phyloP scores from a whole-genome alignment of 2,797 vertebrate species.

The Pangasius larnaudii region DNA sequence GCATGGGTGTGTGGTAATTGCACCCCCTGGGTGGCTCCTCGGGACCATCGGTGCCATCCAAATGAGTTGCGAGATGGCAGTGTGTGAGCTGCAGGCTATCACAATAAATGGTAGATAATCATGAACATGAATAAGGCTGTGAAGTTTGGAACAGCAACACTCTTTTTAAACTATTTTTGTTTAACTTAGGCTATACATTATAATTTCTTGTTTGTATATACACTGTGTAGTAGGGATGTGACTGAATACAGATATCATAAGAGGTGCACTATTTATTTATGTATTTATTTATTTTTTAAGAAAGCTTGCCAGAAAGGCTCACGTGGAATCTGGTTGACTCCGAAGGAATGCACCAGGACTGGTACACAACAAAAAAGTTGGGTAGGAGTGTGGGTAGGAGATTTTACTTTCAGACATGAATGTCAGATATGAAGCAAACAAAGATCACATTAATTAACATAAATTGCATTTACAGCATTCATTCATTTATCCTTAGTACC shows the following conservation, averaged over 20 bases:
- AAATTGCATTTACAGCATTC: background rate
- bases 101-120: slow-evolving; percentile 25
- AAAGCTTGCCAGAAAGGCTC: background rate
- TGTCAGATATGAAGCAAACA: slow-evolving; percentile 1
- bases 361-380: background rate
- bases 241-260: background rate
- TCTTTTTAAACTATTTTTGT: background rate
- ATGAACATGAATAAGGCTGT: slow-evolving; percentile 12
- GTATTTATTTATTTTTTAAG: background rate
- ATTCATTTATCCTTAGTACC: background rate
- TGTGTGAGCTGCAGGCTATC: slow-evolving; percentile 39
- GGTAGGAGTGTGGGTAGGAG: background rate
- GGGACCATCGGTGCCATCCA: slow-evolving; percentile 64
- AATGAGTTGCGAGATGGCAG: slow-evolving; percentile 36
- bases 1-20: slow-evolving; percentile 76
- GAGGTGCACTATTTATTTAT: background rate
- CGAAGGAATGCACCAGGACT: background rate
- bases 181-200: background rate
- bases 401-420: background rate
- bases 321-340: background rate
- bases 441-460: background rate
- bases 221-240: background rate
- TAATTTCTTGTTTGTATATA: background rate
- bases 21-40: slow-evolving; percentile 69
- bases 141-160: background rate